Evolutionary conservation across 2,113 vertebrate genomes (phyloP), one percentile per base, ranked within the genome.

Genomic region (Rutilus rutilus): DNA sequence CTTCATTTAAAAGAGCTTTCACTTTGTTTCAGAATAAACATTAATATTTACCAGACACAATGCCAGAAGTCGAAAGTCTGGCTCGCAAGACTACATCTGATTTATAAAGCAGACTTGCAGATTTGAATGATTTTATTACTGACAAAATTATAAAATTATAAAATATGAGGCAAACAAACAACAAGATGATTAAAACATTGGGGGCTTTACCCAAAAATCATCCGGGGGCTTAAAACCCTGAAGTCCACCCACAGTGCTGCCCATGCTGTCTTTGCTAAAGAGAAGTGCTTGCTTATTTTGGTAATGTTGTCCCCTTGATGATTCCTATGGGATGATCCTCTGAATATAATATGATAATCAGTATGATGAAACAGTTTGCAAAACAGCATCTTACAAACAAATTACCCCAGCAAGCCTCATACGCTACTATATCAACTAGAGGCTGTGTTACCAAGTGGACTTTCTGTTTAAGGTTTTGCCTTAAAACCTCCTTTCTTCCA

Each of bases 11-110:
- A 73, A n/a, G 69, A 73, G 69, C 39, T 74, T 74, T 74, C 71
- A 74, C 71, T 45, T 42, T 74, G 71, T 74, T 74, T n/a, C 36
- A 47, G 39, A 74, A n/a, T 47, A 25, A 75, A 75, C 71, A 47
- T 47, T 14, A 25, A 75, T 75, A 75, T 75, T 23, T n/a, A 25
- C 42, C 23, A 74, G 42, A 75, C 42, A 27, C 42, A 50, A 9
- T 50, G 45, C 73, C 45, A 76, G 73, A 27, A 76, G 73, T 76
- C 23, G 73, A 75, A 50, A 75, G 73, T 75, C 73, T 75, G 73
- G 45, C 12, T 50, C 42, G 6, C n/a, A 42, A 75, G 73, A 75
- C 71, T 47, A 47, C 23, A 47, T 75, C 36, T 75, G 39, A 75
- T 75, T 75, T 50, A 75, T 47, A 47, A 14, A 75, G n/a, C 23